Evolutionary conservation across 2,113 vertebrate species (phyloP).

Genomic region (Fulica atra): DNA sequence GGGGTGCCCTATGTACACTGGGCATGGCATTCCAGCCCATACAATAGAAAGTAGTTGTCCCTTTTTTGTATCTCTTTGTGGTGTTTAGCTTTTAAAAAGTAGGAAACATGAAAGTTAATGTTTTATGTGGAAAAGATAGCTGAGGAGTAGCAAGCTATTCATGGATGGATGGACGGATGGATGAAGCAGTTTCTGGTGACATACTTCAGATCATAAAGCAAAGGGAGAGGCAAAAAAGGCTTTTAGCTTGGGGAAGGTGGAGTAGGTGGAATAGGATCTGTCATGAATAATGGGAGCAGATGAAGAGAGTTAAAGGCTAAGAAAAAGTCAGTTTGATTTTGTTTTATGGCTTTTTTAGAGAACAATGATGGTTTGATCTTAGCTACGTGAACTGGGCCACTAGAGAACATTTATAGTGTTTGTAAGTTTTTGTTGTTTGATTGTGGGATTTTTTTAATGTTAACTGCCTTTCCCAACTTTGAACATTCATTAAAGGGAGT

Average conservation of each 20-base stretch:
- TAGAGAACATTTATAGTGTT: not conserved
- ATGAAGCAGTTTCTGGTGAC: not conserved
- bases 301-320: not conserved
- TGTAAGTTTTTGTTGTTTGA: not conserved
- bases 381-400: not conserved
- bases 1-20: not conserved
- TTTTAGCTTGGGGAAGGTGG: not conserved
- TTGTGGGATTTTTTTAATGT: not conserved
- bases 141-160: not conserved
- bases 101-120: not conserved
- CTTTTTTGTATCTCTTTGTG: not conserved
- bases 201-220: not conserved
- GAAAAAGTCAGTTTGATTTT: not conserved
- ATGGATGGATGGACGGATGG: too few species aligned
- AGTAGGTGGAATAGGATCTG: not conserved
- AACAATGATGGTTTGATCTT: not conserved
- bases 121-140: not conserved
- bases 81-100: not conserved
- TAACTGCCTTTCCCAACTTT: fast-evolving
- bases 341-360: not conserved
- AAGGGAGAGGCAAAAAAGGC: not conserved
- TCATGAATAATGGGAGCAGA: not conserved
- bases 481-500: not conserved
- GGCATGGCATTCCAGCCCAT: not conserved
- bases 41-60: not conserved